phyloP scores from a whole-genome alignment of 92 coral and sea anemone species.

The Palythoa heliodiscus region DNA sequence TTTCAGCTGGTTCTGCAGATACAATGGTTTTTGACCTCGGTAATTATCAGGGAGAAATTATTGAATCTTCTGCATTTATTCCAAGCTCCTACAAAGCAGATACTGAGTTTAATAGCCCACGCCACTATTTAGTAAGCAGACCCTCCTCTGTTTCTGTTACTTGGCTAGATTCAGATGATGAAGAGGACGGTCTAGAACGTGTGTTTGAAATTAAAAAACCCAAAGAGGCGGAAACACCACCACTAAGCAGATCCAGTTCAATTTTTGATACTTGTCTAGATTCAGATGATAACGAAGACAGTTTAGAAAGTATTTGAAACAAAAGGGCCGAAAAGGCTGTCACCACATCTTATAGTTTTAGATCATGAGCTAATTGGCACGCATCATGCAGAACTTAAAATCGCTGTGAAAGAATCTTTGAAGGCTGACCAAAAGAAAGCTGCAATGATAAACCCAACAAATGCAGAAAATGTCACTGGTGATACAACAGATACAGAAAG shows the following conservation, averaged over 20 bases:
- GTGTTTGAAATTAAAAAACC: conserved; percentile 14
- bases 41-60: conserved; percentile 42
- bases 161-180: conserved; percentile 16
- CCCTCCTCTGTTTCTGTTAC: neutral
- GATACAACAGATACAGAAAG: conserved; percentile 16
- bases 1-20: conserved; percentile 35
- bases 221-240: neutral
- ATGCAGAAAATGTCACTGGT: neutral
- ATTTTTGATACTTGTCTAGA: conserved; percentile 12
- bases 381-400: conserved; percentile 13
- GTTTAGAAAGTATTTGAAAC: conserved; percentile 17
- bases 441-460: conserved; percentile 7
- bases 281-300: conserved; percentile 12
- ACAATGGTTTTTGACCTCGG: conserved; percentile 21
- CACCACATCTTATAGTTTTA: conserved; percentile 32
- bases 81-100: conserved; percentile 30
- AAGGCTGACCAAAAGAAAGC: conserved; percentile 41
- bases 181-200: conserved; percentile 7
- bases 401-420: conserved; percentile 23
- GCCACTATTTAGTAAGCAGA: conserved; percentile 12
- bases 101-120: conserved; percentile 36
- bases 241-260: conserved; percentile 9
- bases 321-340: conserved; percentile 15
- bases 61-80: conserved; percentile 13
- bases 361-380: conserved; percentile 51